Evolutionary conservation across 2,113 vertebrate genomes (phyloP), one percentile per base, ranked within the genome.

Genomic region (Cygnus buccinator): DNA sequence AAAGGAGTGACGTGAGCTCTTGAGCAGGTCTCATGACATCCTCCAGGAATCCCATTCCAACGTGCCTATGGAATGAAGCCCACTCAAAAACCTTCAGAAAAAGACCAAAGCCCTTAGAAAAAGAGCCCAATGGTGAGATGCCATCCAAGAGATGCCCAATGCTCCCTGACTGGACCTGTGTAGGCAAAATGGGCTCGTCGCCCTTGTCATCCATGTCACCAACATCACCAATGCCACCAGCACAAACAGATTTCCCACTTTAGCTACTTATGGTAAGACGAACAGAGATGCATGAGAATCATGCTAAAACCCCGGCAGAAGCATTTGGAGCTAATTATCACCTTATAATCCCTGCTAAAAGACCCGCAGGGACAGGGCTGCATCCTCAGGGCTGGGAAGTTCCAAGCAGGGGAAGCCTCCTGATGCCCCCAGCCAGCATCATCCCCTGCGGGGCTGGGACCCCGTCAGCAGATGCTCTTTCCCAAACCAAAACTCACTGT

Each of bases 401-500:
- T 25, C 75, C 65, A 72, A 46, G 63, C 39, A 7, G 52, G 29
- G 39, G 8, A 14, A 70, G 44, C 1, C 0, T 31, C 15, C 54
- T 4, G 1, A 29, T 22, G 28, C 17, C 37, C 76, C 37, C 9
- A 2, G 0, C 10, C 41, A 15, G 31, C 67, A 46, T 17, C 21
- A 1, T 6, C 28, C 2, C 19, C 35, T 0, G 1, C 12, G 15
- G 18, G 50, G 10, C 25, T 1, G 1, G 26, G 52, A 17, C 13
- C 10, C 35, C 37, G 6, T 29, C 26, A 12, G 37, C 17, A 41
- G 46, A 28, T 55, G 52, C 9, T 67, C n/a, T 19, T 84, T 43
- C 44, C 43, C 46, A 33, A 33, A 43, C 10, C 18, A 28, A 55
- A 78, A 73, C 39, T 26, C 25, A 3, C 26, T 28, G 26, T 18